Evolutionary conservation across 2,113 vertebrate species (phyloP).

Genomic region (Asarcornis scutulata): DNA sequence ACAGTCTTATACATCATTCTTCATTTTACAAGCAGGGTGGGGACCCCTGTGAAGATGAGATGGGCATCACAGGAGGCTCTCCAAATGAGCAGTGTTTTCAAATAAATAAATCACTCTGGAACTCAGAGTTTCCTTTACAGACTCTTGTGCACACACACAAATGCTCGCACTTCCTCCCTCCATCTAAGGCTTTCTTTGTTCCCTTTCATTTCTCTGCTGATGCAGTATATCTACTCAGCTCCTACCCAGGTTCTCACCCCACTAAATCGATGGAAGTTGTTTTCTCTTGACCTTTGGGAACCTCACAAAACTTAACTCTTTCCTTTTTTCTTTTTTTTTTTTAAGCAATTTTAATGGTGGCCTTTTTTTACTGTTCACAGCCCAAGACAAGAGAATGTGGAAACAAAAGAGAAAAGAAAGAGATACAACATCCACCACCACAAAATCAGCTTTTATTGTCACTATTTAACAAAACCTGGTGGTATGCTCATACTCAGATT

Average conservation of each 20-base stretch:
- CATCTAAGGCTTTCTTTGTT: background rate
- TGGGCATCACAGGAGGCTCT: background rate
- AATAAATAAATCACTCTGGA: slow-evolving; percentile 3
- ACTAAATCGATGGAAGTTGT: background rate
- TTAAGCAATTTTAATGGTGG: background rate
- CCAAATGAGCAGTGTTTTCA: background rate
- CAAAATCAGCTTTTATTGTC: background rate
- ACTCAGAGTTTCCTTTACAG: background rate
- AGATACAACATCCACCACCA: background rate
- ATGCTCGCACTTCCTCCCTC: background rate
- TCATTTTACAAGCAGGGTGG: background rate
- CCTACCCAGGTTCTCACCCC: background rate
- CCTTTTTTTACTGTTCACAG: background rate
- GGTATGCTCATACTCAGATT: background rate
- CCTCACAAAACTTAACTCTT: background rate
- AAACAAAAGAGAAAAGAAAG: background rate
- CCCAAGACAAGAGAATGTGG: background rate
- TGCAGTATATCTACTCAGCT: background rate
- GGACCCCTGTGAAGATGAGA: background rate
- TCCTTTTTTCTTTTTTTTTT: background rate
- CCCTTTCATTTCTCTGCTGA: background rate
- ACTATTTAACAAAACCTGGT: background rate
- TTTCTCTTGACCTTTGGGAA: background rate
- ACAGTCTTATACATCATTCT: background rate
- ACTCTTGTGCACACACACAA: background rate